Percentiles rank a stretch among this genome's conserved stretches.
phyloP scores from a whole-genome alignment of 2,888 invertebrate genomes.

The Galeopsomyia nigrocyanea region DNA sequence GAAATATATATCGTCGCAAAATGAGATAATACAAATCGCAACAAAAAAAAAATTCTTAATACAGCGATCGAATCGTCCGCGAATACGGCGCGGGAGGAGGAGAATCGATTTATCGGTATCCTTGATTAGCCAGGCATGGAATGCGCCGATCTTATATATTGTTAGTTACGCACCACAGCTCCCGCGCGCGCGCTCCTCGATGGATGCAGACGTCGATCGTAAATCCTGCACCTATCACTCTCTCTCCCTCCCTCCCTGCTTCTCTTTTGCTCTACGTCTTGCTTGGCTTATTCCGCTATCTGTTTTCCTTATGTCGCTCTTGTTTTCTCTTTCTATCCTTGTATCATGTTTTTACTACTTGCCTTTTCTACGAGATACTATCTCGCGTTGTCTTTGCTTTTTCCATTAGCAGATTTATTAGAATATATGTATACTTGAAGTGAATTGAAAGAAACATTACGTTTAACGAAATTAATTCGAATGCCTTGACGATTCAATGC shows the following conservation, averaged over 20 bases:
- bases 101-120: constrained; percentile 44
- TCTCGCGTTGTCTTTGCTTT: background rate
- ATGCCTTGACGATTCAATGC: too few relatives aligned
- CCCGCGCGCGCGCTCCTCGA: background rate
- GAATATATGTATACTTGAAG: too few relatives aligned
- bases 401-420: too few relatives aligned
- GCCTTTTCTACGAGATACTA: background rate
- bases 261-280: background rate
- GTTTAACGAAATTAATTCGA: too few relatives aligned
- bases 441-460: too few relatives aligned
- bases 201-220: constrained; percentile 30
- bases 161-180: constrained; percentile 45
- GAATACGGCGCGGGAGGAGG: background rate
- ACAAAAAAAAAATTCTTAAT: background rate
- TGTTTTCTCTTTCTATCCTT: constrained; percentile 7
- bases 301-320: constrained; percentile 21
- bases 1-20: too few relatives aligned
- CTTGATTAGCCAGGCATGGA: constrained; percentile 36
- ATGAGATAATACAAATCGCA: background rate
- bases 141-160: constrained; percentile 36
- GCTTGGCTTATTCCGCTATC: background rate
- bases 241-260: background rate
- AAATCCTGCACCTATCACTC: constrained; percentile 33
- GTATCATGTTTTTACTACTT: constrained; percentile 1
- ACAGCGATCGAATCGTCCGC: constrained; percentile 20